Base-by-base conservation (phyloP, 1,140 invertebrate genomes). In the Drosophila bifasciata region DNA sequence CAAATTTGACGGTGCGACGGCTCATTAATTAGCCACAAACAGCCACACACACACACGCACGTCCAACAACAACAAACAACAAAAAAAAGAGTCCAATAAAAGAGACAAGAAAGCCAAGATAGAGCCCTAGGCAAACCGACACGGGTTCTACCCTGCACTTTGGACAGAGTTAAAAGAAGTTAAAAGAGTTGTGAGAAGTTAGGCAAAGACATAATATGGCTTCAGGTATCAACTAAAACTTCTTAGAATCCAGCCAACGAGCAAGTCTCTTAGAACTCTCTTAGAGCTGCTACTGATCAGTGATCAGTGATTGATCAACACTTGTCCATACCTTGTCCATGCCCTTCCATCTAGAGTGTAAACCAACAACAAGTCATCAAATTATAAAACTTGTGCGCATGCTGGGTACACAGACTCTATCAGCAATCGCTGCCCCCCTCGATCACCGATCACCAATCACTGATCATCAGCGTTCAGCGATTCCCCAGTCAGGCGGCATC, bases 321-420 rank as follows among this genome's bases (percentile, higher is more conserved):
- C n/a, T n/a, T n/a, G n/a, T n/a, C n/a, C n/a, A n/a, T n/a, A n/a
- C n/a, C n/a, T n/a, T n/a, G n/a, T n/a, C n/a, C n/a, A n/a, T n/a
- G n/a, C n/a, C n/a, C n/a, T n/a, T n/a, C n/a, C n/a, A n/a, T n/a
- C n/a, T n/a, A n/a, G n/a, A n/a, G n/a, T n/a, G n/a, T n/a, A n/a
- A n/a, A n/a, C n/a, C n/a, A n/a, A n/a, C n/a, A n/a, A 62, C 77
- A 62, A 81, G 61, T 73, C 67, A 61, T 62, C 40, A 57, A 56
- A 76, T 80, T 80, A 80, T 80, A 80, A 80, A 80, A 80, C 71
- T 55, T 64, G 32, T 17, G 21, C 5, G 51, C 50, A 21, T 45
- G 25, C 23, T 44, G 48, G 21, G 46, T 9, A 23, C 25, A 45
- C 28, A 67, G 64, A 68, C 64, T 59, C 55, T 48, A 67, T n/a